These are phyloP conservation scores for Neogale vison DNA, from an alignment of 2,113 vertebrate species.

Conservation along the genomic window DNA sequence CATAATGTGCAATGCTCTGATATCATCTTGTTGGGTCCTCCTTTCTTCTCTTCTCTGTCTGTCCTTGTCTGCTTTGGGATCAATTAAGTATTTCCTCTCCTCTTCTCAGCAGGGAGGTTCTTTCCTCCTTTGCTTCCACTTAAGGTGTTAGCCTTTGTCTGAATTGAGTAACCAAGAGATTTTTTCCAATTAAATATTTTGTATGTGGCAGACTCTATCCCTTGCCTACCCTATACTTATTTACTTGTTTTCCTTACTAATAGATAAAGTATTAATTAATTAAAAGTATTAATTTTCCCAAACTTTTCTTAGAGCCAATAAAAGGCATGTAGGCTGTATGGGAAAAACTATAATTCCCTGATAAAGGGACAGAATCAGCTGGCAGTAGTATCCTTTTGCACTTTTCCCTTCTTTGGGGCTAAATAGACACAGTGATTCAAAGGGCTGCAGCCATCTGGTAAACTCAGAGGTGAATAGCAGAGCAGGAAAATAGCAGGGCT, in stretches of 20 bases:
- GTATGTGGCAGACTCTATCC: background rate
- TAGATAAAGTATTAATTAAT: background rate
- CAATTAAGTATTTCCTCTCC: background rate
- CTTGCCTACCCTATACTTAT: background rate
- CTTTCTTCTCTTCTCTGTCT: background rate
- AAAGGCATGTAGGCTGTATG: background rate
- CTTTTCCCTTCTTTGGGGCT: background rate
- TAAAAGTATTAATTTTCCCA: background rate
- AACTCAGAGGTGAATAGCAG: background rate
- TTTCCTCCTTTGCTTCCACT: background rate
- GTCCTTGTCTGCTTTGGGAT: background rate
- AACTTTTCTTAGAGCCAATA: background rate
- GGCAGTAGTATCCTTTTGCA: background rate
- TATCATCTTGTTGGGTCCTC: background rate
- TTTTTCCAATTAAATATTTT: conserved; percentile 5
- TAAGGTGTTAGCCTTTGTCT: background rate
- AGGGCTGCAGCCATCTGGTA: background rate
- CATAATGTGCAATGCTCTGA: background rate
- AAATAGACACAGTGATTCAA: background rate
- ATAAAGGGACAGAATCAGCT: background rate
- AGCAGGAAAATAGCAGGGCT: background rate
- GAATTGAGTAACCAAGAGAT: background rate
- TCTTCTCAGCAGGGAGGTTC: background rate
- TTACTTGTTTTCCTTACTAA: background rate
- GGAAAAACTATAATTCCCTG: background rate